Conservation (phyloP, 2,888 invertebrate genomes). For the Drosophila nr. perissopoda region DNA sequence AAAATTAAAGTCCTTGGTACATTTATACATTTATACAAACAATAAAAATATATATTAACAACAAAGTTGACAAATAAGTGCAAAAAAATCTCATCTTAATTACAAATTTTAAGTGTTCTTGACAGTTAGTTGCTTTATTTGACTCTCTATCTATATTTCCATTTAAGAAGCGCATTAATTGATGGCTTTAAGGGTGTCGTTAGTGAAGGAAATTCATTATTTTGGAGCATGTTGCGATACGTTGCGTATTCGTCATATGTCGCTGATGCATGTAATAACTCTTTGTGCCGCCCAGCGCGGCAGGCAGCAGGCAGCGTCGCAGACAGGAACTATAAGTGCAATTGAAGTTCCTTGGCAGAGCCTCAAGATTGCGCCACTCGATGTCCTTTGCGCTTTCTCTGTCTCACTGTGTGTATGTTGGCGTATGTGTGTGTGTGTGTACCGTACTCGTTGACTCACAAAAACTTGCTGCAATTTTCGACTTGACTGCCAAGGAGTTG, state of each 20-base stretch:
- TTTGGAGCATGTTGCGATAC: constrained; percentile 21
- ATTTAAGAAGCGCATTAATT: constrained; percentile 56
- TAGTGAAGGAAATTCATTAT: constrained; percentile 4
- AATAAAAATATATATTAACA: neutral
- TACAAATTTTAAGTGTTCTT: neutral
- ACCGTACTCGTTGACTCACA: constrained; percentile 40
- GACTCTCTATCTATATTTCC: neutral
- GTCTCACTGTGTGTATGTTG: neutral
- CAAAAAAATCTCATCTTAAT: neutral
- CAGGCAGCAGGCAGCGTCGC: neutral
- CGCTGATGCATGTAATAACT: constrained; percentile 42
- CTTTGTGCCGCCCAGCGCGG: constrained; percentile 43
- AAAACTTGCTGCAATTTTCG: constrained; percentile 77
- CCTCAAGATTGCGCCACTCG: constrained; percentile 73
- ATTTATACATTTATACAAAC: neutral
- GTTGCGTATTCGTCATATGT: constrained; percentile 65
- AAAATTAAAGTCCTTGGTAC: neutral
- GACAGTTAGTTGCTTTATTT: neutral
- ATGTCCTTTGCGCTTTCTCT: constrained; percentile 61
- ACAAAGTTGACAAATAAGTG: neutral
- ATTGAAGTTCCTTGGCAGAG: constrained; percentile 70
- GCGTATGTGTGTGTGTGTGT: constrained; percentile 1
- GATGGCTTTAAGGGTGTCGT: constrained; percentile 34
- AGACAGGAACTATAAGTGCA: constrained; percentile 67
- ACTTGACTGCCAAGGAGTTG: constrained; percentile 72